Percentiles rank a stretch among this genome's conserved stretches.
phyloP scores from a whole-genome alignment of 2,797 vertebrate species.

The Sebastes nivosus region DNA sequence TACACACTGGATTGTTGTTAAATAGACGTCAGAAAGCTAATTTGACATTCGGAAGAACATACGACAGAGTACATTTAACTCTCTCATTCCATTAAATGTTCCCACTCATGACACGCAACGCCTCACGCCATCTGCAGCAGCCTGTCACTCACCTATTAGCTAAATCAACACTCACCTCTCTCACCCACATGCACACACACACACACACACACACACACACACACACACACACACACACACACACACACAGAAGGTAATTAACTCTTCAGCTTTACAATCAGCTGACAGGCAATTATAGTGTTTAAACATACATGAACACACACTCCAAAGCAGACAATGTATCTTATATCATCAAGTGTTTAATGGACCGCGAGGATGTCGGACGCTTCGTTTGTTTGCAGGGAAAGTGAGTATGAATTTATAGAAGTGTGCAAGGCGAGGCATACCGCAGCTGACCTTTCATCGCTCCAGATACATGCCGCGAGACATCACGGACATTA shows the following conservation, averaged over 20 bases:
- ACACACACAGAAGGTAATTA: conserved; percentile 50
- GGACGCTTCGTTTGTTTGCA: conserved; percentile 17
- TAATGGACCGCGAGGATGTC: conserved; percentile 11
- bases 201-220: not conserved
- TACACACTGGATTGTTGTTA: not conserved
- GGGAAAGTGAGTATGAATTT: conserved; percentile 1
- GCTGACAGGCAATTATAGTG: conserved; percentile 59
- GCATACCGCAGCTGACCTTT: not conserved
- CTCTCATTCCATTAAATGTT: conserved; percentile 14
- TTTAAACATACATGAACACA: conserved; percentile 56
- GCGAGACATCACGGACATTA: not conserved
- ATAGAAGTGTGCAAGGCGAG: not conserved
- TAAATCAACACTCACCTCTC: not conserved
- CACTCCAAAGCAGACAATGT: conserved; percentile 1
- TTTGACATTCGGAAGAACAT: conserved; percentile 7
- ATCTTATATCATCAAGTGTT: conserved; percentile 11
- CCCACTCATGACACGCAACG: not conserved
- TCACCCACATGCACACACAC: not conserved
- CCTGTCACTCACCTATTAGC: conserved; percentile 55
- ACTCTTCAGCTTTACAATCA: conserved; percentile 31
- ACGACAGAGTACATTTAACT: not conserved
- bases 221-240: not conserved
- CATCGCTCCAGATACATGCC: not conserved
- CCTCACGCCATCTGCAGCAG: conserved; percentile 13
- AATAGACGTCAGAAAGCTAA: conserved; percentile 5